phyloP scores from a whole-genome alignment of 2,113 vertebrate genomes.

The Crypturellus undulatus region DNA sequence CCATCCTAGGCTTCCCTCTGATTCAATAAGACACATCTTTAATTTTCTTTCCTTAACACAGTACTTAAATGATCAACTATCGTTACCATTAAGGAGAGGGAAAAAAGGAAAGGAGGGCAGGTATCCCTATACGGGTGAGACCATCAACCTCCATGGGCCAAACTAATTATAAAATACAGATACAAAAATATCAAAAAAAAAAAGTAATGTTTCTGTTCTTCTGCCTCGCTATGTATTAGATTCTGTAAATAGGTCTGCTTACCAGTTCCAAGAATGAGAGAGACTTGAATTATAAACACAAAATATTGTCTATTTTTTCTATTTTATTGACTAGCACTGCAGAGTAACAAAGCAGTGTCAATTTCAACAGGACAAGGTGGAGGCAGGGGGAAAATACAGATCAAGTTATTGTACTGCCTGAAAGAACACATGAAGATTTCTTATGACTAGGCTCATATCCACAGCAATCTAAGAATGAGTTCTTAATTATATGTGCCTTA shows the following conservation, averaged over 20 bases:
- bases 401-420: conserved; percentile 6
- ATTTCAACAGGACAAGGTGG: not conserved
- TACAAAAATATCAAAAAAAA: not conserved
- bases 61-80: not conserved
- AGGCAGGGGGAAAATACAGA: conserved; percentile 8
- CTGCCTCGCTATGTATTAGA: rapidly evolving
- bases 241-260: not conserved
- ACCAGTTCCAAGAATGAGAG: not conserved
- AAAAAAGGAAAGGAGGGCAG: not conserved
- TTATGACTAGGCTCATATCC: not conserved
- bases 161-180: not conserved
- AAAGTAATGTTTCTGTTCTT: not conserved
- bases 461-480: conserved; percentile 49
- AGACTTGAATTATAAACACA: not conserved
- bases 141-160: not conserved
- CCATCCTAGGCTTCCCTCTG: not conserved
- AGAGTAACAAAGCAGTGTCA: conserved; percentile 45
- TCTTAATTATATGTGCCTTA: conserved; percentile 20
- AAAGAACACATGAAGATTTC: conserved; percentile 33
- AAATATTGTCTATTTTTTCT: not conserved
- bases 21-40: not conserved
- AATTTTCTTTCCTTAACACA: not conserved
- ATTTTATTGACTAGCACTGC: conserved; percentile 12
- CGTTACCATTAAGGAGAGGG: not conserved
- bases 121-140: not conserved